A percentile compares a stretch with the other conserved stretches of the same genome.
phyloP scores from a whole-genome alignment of 2,113 vertebrate genomes.

The Otocyon megalotis region DNA sequence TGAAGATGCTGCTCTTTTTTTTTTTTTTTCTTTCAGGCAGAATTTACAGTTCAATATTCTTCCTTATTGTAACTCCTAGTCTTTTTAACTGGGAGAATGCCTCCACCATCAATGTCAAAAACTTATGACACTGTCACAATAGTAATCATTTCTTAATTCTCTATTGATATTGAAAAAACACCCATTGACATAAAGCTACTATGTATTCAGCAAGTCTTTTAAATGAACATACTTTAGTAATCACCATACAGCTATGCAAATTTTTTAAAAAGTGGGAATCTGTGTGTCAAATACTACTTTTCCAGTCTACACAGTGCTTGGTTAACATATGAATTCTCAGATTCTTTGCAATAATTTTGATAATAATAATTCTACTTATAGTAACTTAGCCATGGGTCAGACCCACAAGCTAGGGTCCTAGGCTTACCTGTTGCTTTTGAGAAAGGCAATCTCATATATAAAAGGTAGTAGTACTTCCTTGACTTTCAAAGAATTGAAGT shows the following conservation, averaged over 20 bases:
- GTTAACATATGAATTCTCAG: not conserved
- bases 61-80: not conserved
- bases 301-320: not conserved
- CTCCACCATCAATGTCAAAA: not conserved
- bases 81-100: not conserved
- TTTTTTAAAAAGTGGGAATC: not conserved
- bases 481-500: not conserved
- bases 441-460: not conserved
- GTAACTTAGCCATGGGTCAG: not conserved
- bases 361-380: not conserved
- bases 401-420: not conserved
- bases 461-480: not conserved
- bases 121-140: not conserved
- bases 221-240: not conserved
- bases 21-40: not conserved
- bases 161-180: not conserved
- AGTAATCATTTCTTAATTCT: not conserved
- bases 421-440: not conserved
- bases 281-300: not conserved
- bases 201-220: not conserved
- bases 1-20: not conserved
- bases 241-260: not conserved
- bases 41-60: not conserved
- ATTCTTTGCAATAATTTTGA: not conserved
- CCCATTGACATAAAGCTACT: not conserved